Evolutionary conservation across 2,113 vertebrate species (phyloP).

Genomic region (Prolemur simus): DNA sequence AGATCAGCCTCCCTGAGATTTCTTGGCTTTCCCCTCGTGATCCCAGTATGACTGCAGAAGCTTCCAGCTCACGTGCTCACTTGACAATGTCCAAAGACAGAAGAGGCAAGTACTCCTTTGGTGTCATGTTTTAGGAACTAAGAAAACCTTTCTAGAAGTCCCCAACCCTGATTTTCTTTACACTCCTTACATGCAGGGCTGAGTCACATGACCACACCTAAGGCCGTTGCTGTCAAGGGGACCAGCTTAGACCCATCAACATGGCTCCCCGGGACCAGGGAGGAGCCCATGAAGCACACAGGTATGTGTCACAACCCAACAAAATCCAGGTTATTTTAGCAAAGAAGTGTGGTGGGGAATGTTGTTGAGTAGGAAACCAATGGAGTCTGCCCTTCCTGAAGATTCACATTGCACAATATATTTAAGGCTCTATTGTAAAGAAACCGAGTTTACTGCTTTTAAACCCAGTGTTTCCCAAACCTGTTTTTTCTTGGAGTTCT

Average conservation of each 20-base stretch:
- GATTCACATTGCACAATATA: not conserved
- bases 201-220: not conserved
- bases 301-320: not conserved
- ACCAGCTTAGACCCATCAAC: not conserved
- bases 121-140: not conserved
- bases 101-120: not conserved
- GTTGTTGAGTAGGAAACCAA: not conserved
- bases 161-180: not conserved
- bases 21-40: not conserved
- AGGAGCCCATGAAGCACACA: not conserved
- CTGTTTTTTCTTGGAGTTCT: not conserved
- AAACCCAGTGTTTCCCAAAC: not conserved
- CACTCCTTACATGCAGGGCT: not conserved
- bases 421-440: not conserved
- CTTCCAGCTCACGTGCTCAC: not conserved
- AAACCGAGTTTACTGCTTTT: not conserved
- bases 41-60: not conserved
- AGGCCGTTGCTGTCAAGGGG: not conserved
- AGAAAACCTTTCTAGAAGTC: not conserved
- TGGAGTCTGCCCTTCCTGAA: not conserved
- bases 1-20: not conserved
- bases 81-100: not conserved
- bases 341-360: rapidly evolving
- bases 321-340: not conserved
- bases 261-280: not conserved